Evolutionary conservation across 1,140 invertebrate species (phyloP), one percentile per base, ranked within the genome.

Genomic region (Drosophila serrata): DNA sequence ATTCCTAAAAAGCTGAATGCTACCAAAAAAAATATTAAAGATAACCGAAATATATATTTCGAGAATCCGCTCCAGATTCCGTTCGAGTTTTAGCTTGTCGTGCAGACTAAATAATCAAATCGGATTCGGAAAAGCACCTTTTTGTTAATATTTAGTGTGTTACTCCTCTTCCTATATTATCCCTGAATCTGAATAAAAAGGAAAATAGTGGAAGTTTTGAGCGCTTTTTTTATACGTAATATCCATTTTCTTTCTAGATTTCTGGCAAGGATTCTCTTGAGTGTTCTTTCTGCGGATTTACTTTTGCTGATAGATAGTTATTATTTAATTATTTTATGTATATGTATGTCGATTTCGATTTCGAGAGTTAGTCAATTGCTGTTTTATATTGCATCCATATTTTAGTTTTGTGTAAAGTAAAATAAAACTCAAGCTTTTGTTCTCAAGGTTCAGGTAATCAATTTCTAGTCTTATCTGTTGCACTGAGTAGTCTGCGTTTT

Each of bases 381-480:
- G 24, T 81, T 24, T 81, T 24, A 24, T 43, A 82, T 48, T 78
- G 46, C 46, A 53, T 42, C 42, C 17, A 27, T 43, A 56, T 40
- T 63, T 19, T 15, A 35, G 49, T 53, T 35, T 77, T 57, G 57
- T 64, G 45, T 82, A 80, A 80, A 57, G 53, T 78, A 77, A 82
- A 82, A 84, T 61, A 88, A 78, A 88, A 88, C 85, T 88, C 67
- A 88, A 90, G 77, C 85, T 85, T 88, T 76, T 90, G 85, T 88
- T 90, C 81, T 85, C 78, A 88, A 88, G 85, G 85, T 90, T 90
- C 85, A 90, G 85, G 85, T 90, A 90, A 90, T 90, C 74, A 90
- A 90, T 90, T 90, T 90, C 85, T 90, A 90, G 85, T 90, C 85
- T 90, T 90, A 79, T 90, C 81, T 90, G 85, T 90, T 90, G 81